Conservation (phyloP, 2,797 vertebrate genomes). For the Gambusia yucatana region DNA sequence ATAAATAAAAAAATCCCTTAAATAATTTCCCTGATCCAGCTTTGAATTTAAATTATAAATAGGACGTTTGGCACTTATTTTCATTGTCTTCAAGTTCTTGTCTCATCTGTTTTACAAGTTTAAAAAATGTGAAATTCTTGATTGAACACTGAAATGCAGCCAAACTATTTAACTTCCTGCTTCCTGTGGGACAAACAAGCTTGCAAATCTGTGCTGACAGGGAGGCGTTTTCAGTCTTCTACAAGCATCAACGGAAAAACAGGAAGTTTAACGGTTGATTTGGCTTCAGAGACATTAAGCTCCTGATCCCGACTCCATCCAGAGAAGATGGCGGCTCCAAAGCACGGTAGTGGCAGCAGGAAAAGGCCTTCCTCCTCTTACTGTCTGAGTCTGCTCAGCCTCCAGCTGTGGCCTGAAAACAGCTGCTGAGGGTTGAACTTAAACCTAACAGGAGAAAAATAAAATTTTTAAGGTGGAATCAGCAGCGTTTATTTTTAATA, state of each 20-base stretch:
- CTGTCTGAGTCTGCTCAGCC: slow-evolving; percentile 77
- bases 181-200: not conserved
- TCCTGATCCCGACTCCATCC: slow-evolving; percentile 31
- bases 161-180: not conserved
- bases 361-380: slow-evolving; percentile 40
- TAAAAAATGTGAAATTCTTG: not conserved
- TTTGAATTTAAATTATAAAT: not conserved
- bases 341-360: slow-evolving; percentile 58
- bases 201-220: slow-evolving; percentile 11
- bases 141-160: not conserved
- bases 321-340: slow-evolving; percentile 26
- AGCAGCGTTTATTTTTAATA: too few species aligned
- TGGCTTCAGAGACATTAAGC: not conserved
- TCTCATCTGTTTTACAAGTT: not conserved
- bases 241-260: not conserved
- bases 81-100: not conserved
- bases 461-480: too few species aligned
- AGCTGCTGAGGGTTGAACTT: slow-evolving; percentile 91
- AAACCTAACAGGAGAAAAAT: slow-evolving; percentile 77
- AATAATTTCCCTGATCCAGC: not conserved
- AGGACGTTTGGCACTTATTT: not conserved
- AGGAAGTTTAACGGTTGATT: slow-evolving; percentile 9
- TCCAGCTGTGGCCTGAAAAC: slow-evolving; percentile 81
- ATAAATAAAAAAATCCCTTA: not conserved
- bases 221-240: not conserved